Evolutionary conservation across 2,888 invertebrate genomes (phyloP), one percentile per base, ranked within the genome.

Genomic region (Coecobrya sp.): DNA sequence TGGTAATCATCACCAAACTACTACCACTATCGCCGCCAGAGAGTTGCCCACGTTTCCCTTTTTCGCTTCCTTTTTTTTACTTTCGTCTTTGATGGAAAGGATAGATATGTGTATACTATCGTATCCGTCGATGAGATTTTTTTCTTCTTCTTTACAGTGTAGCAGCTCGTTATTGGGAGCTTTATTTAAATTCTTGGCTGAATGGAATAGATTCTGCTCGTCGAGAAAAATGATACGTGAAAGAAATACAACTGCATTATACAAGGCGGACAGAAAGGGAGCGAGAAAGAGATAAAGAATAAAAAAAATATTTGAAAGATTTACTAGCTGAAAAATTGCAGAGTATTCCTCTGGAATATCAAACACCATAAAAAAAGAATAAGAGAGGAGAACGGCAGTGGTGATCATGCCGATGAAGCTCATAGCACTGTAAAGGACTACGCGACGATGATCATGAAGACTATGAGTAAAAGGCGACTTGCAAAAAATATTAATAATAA

Each of bases 161-260:
- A 16, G 13, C 19, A 19, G 59, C 59, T 59, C 59, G 59, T 59
- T 59, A 59, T 59, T 59, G 5, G n/a, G 27, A 65, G 65, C 65
- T 25, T 11, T 27, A 65, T 65, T 65, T 65, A 65, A 65, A 65
- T 65, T 73, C 19, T 73, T 73, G 36, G 19, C 25, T 52, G 27
- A 52, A 79, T 11, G n/a, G 45, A 22, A 42, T 25, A 36, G 36
- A 73, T 36, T 49, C 42, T n/a, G 13, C 19, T 45, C 25, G 52
- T 76, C 16, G 49, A 79, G 25, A 52, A 79, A 79, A 79, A 25
- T 52, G 79, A 79, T 79, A 79, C 49, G 52, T 27, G 52, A 79
- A 79, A 79, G 79, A 49, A 73, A 36, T 73, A 73, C 70, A 73
- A 68, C 65, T 13, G 62, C 22, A 30, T 16, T 68, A 11, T 30